Evolutionary conservation across 2,888 invertebrate species (phyloP), one percentile per base, ranked within the genome.

Genomic region (Epirrhoe tristata): DNA sequence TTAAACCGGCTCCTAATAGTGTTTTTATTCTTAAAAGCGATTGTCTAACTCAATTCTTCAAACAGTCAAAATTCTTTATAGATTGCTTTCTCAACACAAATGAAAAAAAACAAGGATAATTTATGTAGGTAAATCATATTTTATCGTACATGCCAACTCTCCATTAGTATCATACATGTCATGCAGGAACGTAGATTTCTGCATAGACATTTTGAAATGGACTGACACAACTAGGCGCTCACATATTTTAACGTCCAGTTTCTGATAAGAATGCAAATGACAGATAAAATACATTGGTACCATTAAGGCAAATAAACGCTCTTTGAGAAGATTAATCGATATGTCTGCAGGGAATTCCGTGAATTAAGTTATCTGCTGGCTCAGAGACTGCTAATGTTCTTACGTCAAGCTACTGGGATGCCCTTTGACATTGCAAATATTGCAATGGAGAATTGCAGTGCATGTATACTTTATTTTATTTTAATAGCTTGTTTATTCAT

Each of bases 191-290:
- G 52, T 60, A 48, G 52, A n/a, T n/a, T n/a, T n/a, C 72, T 78
- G 73, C 75, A 76, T 74, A 74, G 69, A 75, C 74, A 66, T 52
- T 73, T 77, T 73, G 73, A 77, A 74, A 76, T 64, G 64, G 64
- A 65, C 70, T 74, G 71, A 76, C 77, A 79, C 71, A 73, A 56
- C 61, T 54, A 58, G 14, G 69, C 48, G 51, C 57, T 60, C 57
- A 73, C 66, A 72, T 75, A 80, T 78, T 77, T 81, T 75, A 79
- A 71, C 76, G 80, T 71, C 73, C 73, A 77, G 66, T 69, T 69
- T 69, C 68, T 65, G 83, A 85, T 83, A 86, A 80, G 74, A 75
- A 82, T 81, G 79, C 78, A 80, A 82, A 83, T 82, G 77, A 77
- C 77, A 75, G 79, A 77, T 78, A 77, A 69, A 67, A 60, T 75